Base-by-base conservation (phyloP, 2,888 invertebrate genomes). In the Cataglyphis rosenhaueri region DNA sequence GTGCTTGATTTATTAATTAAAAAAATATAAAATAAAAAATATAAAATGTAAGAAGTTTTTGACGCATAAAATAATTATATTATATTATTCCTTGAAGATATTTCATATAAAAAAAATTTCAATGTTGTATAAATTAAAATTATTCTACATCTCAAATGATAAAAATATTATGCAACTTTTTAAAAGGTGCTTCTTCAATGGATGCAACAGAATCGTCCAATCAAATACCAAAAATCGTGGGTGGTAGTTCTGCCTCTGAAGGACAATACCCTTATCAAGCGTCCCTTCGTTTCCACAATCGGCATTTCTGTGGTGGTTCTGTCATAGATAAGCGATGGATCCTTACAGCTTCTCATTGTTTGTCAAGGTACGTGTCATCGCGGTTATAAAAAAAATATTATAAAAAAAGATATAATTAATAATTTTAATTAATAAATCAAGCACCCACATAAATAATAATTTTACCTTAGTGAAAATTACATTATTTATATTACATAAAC, bases 271-370 rank as follows among this genome's bases (percentile, higher is more conserved):
- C 96, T 0, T 96, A 96, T 92, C 95, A 95, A 90, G 96, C 95
- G 0, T 96, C 96, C 0, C 90, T 96, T 1, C 91, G 96, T 55
- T 94, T 94, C 88, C 95, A 95, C 0, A 93, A 95, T 6, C 95
- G 95, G 89, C 96, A 96, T 89, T 96, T 96, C 91, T 96, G 96
- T 86, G 96, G 96, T 0, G 96, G 96, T 0, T 96, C 96, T 0
- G 93, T 96, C 2, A 92, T 96, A 18, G 95, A 95, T 38, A 95
- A 96, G 3, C 93, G 95, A 55, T 95, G 95, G 74, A 95, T 96
- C 29, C 89, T 96, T 15, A 96, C 96, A 0, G 96, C 96, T 0
- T 96, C 96, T 9, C 96, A 96, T 88, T 96, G 96, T 74, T 95
- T 96, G 12, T 94, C 95, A 52, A 95, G 95, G 96, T 96, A 55